phyloP scores from a whole-genome alignment of 1,140 invertebrate species.

The Cydia strobilella region DNA sequence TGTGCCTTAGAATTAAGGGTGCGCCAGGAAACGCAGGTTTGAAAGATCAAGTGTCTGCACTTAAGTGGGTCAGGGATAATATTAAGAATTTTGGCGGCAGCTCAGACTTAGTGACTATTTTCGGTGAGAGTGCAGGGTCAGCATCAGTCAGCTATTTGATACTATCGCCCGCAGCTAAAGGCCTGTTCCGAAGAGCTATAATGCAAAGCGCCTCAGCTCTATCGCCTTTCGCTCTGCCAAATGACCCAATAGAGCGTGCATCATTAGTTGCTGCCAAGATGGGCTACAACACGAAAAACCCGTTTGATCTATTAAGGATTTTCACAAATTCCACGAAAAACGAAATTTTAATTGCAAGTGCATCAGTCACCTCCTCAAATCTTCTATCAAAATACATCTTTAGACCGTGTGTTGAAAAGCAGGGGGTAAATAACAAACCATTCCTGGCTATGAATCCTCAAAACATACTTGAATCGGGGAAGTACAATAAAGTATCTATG shows the following conservation, averaged over 20 bases:
- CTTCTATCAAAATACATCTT: slow-evolving; percentile 43
- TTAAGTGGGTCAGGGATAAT: slow-evolving; percentile 83
- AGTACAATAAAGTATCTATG: slow-evolving; percentile 38
- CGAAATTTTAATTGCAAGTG: slow-evolving; percentile 44
- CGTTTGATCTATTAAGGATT: slow-evolving; percentile 41
- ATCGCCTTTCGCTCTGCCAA: slow-evolving; percentile 63
- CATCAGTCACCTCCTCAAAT: slow-evolving; percentile 37
- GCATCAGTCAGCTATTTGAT: slow-evolving; percentile 53
- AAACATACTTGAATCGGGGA: slow-evolving; percentile 39
- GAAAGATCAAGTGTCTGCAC: slow-evolving; percentile 80
- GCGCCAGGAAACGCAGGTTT: slow-evolving; percentile 82
- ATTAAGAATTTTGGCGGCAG: slow-evolving; percentile 83
- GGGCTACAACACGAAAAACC: slow-evolving; percentile 47
- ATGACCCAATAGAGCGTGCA: slow-evolving; percentile 46
- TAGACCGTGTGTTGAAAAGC: slow-evolving; percentile 47
- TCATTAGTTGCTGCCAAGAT: slow-evolving; percentile 42
- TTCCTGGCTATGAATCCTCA: slow-evolving; percentile 39
- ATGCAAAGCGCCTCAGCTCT: slow-evolving; percentile 81
- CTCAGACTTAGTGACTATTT: slow-evolving; percentile 74
- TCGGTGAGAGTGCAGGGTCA: slow-evolving; percentile 75
- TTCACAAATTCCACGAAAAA: slow-evolving; percentile 42
- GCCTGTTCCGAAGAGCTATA: slow-evolving; percentile 82
- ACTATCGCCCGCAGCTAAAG: slow-evolving; percentile 56
- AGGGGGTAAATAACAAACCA: slow-evolving; percentile 32
- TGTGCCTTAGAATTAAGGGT: slow-evolving; percentile 76